phyloP scores from a whole-genome alignment of 1,140 invertebrate species.

The Megalonaias nervosa region DNA sequence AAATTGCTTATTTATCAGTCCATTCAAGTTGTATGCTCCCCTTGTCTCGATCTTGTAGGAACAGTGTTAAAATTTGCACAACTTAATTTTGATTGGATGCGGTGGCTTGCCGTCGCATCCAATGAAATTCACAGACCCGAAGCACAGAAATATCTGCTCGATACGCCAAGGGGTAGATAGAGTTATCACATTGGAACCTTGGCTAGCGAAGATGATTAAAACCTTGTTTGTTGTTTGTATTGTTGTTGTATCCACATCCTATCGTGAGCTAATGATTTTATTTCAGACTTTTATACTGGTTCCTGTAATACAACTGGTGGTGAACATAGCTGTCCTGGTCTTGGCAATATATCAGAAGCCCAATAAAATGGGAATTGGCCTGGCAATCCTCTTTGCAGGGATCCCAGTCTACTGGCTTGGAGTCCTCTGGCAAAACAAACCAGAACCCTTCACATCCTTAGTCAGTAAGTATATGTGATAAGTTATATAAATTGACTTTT shows the following conservation, averaged over 20 bases:
- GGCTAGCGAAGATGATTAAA: neutral
- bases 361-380: slow-evolving; percentile 84
- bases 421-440: slow-evolving; percentile 75
- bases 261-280: slow-evolving; percentile 5
- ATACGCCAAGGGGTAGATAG: no score
- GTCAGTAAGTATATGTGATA: no score
- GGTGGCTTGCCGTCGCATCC: no score
- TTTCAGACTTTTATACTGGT: slow-evolving; percentile 49
- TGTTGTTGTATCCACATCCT: neutral
- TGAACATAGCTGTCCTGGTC: slow-evolving; percentile 50
- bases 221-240: neutral
- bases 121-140: no score
- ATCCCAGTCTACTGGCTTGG: slow-evolving; percentile 73
- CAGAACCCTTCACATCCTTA: slow-evolving; percentile 59
- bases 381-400: slow-evolving; percentile 75
- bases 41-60: no score
- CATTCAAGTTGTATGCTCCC: no score
- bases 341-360: slow-evolving; percentile 78
- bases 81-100: no score
- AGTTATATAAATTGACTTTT: no score
- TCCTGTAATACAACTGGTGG: slow-evolving; percentile 44
- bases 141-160: no score
- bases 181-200: no score
- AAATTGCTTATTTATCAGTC: no score
- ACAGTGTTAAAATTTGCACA: no score